Evolutionary conservation across 2,888 invertebrate genomes (phyloP).

Genomic region (Hedya salicella): DNA sequence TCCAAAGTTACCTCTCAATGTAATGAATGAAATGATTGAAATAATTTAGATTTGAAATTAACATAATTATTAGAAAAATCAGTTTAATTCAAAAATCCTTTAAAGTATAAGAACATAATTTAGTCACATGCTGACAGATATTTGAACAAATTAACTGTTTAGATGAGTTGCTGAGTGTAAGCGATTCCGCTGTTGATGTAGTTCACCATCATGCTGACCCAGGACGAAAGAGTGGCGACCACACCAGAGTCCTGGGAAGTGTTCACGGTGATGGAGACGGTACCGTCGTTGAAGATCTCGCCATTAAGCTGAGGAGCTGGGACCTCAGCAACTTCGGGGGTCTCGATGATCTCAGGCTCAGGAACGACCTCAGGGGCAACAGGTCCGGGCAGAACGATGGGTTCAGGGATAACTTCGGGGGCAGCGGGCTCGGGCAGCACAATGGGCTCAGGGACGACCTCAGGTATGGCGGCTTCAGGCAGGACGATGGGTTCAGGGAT

Average conservation of each 20-base stretch:
- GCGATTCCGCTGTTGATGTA: slow-evolving; percentile 65
- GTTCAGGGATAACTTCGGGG: slow-evolving; percentile 46
- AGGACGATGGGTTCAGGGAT: slow-evolving; percentile 45
- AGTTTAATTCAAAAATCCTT: neutral
- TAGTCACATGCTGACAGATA: neutral
- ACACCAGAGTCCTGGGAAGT: slow-evolving; percentile 59
- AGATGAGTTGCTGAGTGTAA: slow-evolving; percentile 64
- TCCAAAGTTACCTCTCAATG: too few relatives aligned
- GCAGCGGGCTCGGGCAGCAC: slow-evolving; percentile 41
- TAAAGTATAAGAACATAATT: neutral
- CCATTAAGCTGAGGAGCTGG: slow-evolving; percentile 53
- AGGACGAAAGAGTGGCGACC: slow-evolving; percentile 63
- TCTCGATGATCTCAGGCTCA: slow-evolving; percentile 32
- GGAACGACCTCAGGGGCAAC: slow-evolving; percentile 39
- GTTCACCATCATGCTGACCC: slow-evolving; percentile 69
- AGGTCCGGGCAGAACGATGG: slow-evolving; percentile 45
- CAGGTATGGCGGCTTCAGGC: slow-evolving; percentile 43
- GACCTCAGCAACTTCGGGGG: slow-evolving; percentile 40
- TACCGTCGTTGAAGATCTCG: slow-evolving; percentile 68
- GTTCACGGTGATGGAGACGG: slow-evolving; percentile 65
- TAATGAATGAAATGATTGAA: too few relatives aligned
- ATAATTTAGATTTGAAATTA: too few relatives aligned
- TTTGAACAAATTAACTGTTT: slow-evolving; percentile 44
- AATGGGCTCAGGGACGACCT: slow-evolving; percentile 42
- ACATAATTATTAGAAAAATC: neutral